Evolutionary conservation across 2,888 invertebrate species (phyloP).

Genomic region (Disparrhopalites patrizii): DNA sequence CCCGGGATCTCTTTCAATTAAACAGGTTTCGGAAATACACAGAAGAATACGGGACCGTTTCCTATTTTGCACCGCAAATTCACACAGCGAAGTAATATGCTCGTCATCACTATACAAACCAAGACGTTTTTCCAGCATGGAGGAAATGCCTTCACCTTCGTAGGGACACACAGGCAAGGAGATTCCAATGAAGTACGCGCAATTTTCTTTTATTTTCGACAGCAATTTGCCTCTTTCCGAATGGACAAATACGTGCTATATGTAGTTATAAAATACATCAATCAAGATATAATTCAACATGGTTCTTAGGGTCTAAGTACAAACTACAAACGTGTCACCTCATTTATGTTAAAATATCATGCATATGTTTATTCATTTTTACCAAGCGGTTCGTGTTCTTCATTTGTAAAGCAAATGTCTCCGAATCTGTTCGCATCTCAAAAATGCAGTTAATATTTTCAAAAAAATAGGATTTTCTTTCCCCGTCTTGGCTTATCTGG

Average conservation of each 20-base stretch:
- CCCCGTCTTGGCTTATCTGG: constrained; percentile 46
- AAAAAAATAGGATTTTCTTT: constrained; percentile 45
- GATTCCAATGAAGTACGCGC: constrained; percentile 73
- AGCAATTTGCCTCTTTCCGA: constrained; percentile 81
- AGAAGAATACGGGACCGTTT: constrained; percentile 75
- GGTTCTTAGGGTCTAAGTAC: neutral
- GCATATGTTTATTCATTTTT: constrained; percentile 12
- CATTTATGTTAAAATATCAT: neutral
- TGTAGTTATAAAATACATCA: constrained; percentile 42
- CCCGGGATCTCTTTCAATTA: constrained; percentile 94
- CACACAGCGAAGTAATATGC: constrained; percentile 91
- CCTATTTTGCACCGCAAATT: constrained; percentile 93
- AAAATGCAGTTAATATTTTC: constrained; percentile 45
- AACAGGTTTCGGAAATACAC: constrained; percentile 90
- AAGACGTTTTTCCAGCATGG: constrained; percentile 80
- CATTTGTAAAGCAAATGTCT: constrained; percentile 46
- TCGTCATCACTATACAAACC: constrained; percentile 93
- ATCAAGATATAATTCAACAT: neutral
- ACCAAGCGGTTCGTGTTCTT: constrained; percentile 44
- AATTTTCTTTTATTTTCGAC: constrained; percentile 77
- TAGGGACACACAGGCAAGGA: constrained; percentile 72
- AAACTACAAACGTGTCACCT: neutral
- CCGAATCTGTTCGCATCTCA: constrained; percentile 38
- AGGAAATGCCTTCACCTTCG: constrained; percentile 76
- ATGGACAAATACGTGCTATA: constrained; percentile 79